phyloP scores from a whole-genome alignment of 2,888 invertebrate genomes.

The Oscheius sp. region DNA sequence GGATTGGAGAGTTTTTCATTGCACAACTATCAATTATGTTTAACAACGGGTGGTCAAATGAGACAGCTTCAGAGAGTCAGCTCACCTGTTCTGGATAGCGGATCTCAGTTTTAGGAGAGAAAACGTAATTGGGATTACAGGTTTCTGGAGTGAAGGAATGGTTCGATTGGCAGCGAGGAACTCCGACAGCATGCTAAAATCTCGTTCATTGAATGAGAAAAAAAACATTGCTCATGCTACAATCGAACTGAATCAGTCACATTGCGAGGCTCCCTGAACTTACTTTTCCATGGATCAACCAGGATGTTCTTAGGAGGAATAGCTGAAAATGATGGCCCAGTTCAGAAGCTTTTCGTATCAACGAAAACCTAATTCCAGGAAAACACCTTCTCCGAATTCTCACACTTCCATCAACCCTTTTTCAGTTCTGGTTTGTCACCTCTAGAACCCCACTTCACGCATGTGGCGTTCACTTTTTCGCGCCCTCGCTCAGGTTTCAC shows the following conservation, averaged over 20 bases:
- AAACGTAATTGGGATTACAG: slow-evolving; percentile 62
- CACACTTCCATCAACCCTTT: too few species aligned
- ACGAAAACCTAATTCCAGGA: too few species aligned
- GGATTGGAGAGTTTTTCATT: not conserved
- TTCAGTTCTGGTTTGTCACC: not conserved
- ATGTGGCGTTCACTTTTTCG: not conserved
- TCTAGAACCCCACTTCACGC: not conserved
- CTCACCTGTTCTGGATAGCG: slow-evolving; percentile 54
- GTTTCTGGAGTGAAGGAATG: slow-evolving; percentile 51
- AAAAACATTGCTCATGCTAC: not conserved
- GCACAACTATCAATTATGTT: slow-evolving; percentile 9
- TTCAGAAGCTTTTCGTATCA: not conserved
- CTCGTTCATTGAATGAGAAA: not conserved
- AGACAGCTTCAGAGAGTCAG: slow-evolving; percentile 3
- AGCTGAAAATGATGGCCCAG: not conserved
- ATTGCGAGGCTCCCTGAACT: not conserved
- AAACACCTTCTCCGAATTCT: too few species aligned
- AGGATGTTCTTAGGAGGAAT: not conserved
- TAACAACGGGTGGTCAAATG: not conserved
- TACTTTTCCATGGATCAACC: slow-evolving; percentile 3
- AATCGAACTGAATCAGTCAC: not conserved
- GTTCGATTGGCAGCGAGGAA: slow-evolving; percentile 60
- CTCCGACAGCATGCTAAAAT: slow-evolving; percentile 53
- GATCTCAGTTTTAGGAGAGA: slow-evolving; percentile 63
- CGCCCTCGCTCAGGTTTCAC: not conserved